Evolutionary conservation across 2,113 vertebrate genomes (phyloP), one percentile per base, ranked within the genome.

Genomic region (Passer domesticus): DNA sequence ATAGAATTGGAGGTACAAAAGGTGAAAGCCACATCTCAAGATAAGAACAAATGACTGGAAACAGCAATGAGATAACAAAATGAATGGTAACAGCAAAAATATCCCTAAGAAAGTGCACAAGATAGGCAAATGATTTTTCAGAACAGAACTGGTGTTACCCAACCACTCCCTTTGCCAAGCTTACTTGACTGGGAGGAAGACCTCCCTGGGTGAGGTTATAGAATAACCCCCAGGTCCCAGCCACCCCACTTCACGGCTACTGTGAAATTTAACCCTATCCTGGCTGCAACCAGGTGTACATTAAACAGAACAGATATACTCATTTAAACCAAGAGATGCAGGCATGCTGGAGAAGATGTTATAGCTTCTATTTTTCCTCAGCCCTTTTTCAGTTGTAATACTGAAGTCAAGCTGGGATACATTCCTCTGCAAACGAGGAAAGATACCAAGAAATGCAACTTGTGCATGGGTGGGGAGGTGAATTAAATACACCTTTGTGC

Each of bases 141-240:
- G 63, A 83, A 27, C 21, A 9, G 16, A 41, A 21, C 23, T 30
- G 53, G 20, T 30, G 41, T 35, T 41, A 18, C 6, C 11, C 39
- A 22, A 3, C 4, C 0, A 0, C 30, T 46, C 11, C 11, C n/a
- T 89, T 39, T 39, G 25, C n/a, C 24, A 28, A 21, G 3, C 13
- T 33, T 27, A 27, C 20, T 60, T 9, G 1, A 15, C n/a, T 31
- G 15, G n/a, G 31, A 83, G 47, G 25, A 62, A 76, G 35, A 4
- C 41, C 30, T 62, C 41, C 41, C 31, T n/a, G 22, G 21, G 20
- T 55, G 55, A 62, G 35, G 21, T 47, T 62, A 47, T 7, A 41
- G n/a, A 47, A 47, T 13, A 55, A 47, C 7, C 17, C 27, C 41
- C 37, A 33, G 18, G 22, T 73, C 10, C 31, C 56, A 53, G 12